Base-by-base conservation (phyloP, 2,113 vertebrate genomes). In the Myrmecophaga tridactyla region DNA sequence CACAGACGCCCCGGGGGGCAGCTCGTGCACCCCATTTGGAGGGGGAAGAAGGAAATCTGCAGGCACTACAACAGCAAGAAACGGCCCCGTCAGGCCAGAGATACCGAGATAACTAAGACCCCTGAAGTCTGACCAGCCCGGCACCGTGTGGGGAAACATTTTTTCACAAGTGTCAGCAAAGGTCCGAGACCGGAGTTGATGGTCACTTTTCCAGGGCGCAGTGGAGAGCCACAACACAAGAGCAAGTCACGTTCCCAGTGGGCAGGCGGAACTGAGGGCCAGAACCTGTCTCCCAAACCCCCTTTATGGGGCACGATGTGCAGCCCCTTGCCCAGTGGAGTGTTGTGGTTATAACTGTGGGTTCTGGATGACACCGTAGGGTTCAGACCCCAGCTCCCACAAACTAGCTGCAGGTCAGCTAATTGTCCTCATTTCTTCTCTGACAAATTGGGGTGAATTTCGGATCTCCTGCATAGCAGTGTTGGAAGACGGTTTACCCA, bases 31-130 rank as follows among this genome's bases (percentile, higher is more conserved):
- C 5, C 6, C 27, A 41, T 41, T 0, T 27, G n/a, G 67, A 95
- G 51, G 72, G 46, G 11, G 81, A 73, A 78, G 63, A 58, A 48
- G 21, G 43, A 56, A 14, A 6, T 62, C 56, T 51, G 56, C 1
- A 3, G 72, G 43, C 29, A 17, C 13, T 15, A 10, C 53, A 69
- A 31, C 10, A 91, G 87, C 51, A 86, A 2, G n/a, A 70, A 10
- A 58, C 0, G 4, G 48, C 36, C 63, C 3, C 17, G 0, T 41
- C 20, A 70, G 31, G 31, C 48, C 15, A 34, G 56, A n/a, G 92
- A 31, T 13, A 2, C 1, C 0, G 31, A 39, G 12, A 17, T 77
- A 34, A 21, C 11, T 8, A 3, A 15, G 10, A 0, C 25, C 2
- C 46, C 58, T 2, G 0, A 31, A 36, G 60, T 60, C 48, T 1